Base-by-base conservation (phyloP, 1,140 invertebrate genomes). In the Phymorhynchus buccinoides region DNA sequence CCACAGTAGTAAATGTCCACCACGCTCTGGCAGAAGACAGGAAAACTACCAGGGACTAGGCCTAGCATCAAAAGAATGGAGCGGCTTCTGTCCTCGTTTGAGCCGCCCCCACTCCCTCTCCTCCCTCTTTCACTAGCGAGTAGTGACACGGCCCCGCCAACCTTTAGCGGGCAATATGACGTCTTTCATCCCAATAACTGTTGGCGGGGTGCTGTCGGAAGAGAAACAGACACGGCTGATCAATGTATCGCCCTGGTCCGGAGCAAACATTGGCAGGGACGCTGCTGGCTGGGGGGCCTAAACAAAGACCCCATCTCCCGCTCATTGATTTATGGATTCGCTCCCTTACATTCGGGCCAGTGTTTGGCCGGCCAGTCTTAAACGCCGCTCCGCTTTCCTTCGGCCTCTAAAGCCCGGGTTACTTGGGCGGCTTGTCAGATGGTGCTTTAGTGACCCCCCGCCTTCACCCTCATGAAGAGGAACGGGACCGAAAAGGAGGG, bases 181-280 rank as follows among this genome's bases (percentile, higher is more conserved):
- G 35, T 71, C 68, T 71, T 71, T 71, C 68, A 71, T 71, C 68
- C 68, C 6, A 35, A 14, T 71, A 37, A 37, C 68, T 71, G 35
- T n/a, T 7, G 30, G 30, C 30, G 4, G 30, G 30, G 30, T n/a
- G 68, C 2, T 14, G 30, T n/a, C 68, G 30, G 6, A 18, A 71
- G 68, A 71, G 68, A 32, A 71, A 37, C 68, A 71, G 68, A 71
- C 68, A 35, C 35, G 68, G 68, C 68, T 78, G 75, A 78, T 78
- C 75, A 78, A 78, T 78, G 75, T 41, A 78, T 78, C 27, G 39
- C 75, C n/a, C n/a, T n/a, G n/a, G 39, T 37, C 75, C 9, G 75
- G 42, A 44, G 75, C 75, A 78, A 78, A 78, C 75, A 78, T 78
- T 78, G 9, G 42, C n/a, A n/a, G n/a, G n/a, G n/a, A n/a, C n/a